Base-by-base conservation (phyloP, 1,140 invertebrate species). In the Hycleus phaleratus region DNA sequence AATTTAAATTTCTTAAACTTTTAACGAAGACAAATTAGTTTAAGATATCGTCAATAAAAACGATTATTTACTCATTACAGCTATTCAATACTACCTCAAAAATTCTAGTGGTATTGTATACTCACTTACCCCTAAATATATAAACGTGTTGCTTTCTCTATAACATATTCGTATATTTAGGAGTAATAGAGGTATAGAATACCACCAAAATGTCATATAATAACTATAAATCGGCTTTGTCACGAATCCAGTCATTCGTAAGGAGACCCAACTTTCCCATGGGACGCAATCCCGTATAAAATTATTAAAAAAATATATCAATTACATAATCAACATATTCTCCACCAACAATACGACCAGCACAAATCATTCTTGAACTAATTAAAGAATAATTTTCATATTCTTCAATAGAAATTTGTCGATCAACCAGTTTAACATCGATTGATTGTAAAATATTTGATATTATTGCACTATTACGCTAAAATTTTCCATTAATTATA, bases 281-380 rank as follows among this genome's bases (percentile, higher is more conserved):
- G 10, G 10, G 38, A 39, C 10, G 10, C 38, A 39, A 39, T 39
- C 0, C 38, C 38, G 10, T 7, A 7, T 39, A 39, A 39, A 7
- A 10, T 39, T 6, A 7, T 39, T 39, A 7, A 10, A 18, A 1
- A 18, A 18, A 18, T 18, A 39, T 39, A 2, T 10, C 6, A 39
- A 39, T 10, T 10, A 7, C 6, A 10, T 10, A 39, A 39, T 6
- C 10, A 32, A 38, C 38, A 39, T 56, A 45, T 10, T 42, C 38
- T 4, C 46, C 40, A 38, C 53, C 53, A 11, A 40, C 3, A 5
- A 18, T 10, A 18, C 3, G 40, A 24, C 53, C 46, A 12, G 53
- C 46, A 56, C 53, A 56, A 40, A 56, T 46, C 26, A 56, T 25
- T 26, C 51, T 18, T 18, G 18, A 18, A 18, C 18, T 18, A 1